phyloP scores from a whole-genome alignment of 1,140 invertebrate genomes.

The Meloidogyne hapla region DNA sequence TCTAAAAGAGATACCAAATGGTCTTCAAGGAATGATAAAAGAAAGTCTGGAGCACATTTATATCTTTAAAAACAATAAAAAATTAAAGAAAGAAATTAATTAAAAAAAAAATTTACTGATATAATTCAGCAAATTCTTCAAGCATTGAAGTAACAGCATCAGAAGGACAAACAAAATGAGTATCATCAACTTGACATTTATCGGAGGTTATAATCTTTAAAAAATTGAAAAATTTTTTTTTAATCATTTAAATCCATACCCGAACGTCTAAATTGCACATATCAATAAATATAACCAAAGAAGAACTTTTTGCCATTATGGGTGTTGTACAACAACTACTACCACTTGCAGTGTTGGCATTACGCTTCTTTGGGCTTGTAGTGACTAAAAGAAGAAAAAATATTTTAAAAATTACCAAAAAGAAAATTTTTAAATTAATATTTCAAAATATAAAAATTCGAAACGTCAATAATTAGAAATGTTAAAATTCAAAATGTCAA shows the following conservation, averaged over 20 bases:
- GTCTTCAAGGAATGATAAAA: conserved; percentile 48
- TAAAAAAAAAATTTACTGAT: background rate
- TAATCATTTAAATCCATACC: too few species aligned
- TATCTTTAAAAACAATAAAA: conserved; percentile 15
- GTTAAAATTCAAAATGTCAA: too few species aligned
- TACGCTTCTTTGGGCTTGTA: conserved; percentile 14
- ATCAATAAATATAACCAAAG: conserved; percentile 39
- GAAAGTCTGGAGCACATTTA: conserved; percentile 40
- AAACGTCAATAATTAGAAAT: too few species aligned
- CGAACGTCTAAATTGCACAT: conserved; percentile 33
- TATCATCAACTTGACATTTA: conserved; percentile 35
- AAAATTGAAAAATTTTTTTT: conserved; percentile 16
- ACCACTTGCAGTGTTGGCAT: too few species aligned
- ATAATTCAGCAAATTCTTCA: conserved; percentile 46
- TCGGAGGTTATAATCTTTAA: conserved; percentile 32
- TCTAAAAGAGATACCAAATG: conserved; percentile 41
- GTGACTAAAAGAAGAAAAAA: background rate
- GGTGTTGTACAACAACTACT: background rate
- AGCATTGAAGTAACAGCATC: conserved; percentile 47
- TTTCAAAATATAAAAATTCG: too few species aligned
- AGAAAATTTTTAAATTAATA: background rate
- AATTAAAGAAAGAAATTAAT: background rate
- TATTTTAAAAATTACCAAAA: too few species aligned
- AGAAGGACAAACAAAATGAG: conserved; percentile 37
- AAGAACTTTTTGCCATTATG: background rate